A percentile compares a stretch with the other conserved stretches of the same genome.
phyloP scores from a whole-genome alignment of 2,113 vertebrate species.

The Pelobates fuscus region DNA sequence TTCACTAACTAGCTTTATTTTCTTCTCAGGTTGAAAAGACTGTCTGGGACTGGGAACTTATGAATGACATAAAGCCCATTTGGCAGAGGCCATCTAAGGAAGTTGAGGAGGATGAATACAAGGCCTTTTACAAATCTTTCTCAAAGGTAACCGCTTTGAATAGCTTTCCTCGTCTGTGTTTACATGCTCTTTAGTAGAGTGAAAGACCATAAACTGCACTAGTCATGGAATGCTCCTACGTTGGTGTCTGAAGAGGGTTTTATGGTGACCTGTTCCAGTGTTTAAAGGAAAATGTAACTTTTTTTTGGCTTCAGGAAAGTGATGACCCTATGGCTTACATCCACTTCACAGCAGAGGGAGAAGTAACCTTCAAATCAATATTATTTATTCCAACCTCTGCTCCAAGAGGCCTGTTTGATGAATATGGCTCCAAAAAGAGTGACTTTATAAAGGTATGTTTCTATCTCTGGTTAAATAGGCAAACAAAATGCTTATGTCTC shows the following conservation, averaged over 20 bases:
- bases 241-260: no score
- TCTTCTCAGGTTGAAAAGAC: conserved; percentile 90
- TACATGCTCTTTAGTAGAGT: no score
- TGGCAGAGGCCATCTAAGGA: conserved; percentile 96
- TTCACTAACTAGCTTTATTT: no score
- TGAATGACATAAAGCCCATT: conserved; percentile 99
- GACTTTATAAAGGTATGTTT: conserved; percentile 91
- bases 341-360: conserved; percentile 97
- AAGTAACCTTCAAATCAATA: conserved; percentile 98
- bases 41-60: conserved; percentile 98
- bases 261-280: no score
- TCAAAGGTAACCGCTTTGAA: conserved; percentile 80
- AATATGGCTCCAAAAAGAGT: conserved; percentile 97
- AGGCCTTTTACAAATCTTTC: conserved; percentile 97
- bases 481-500: background rate
- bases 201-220: no score
- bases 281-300: no score
- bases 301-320: conserved; percentile 84
- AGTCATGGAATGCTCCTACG: no score
- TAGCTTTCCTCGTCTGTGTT: no score
- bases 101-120: conserved; percentile 96
- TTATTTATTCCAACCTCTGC: conserved; percentile 91
- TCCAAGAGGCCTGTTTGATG: conserved; percentile 93
- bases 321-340: conserved; percentile 91
- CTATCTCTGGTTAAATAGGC: no score